Conservation (phyloP, 1,140 invertebrate species). For the Trichonephila clavata region DNA sequence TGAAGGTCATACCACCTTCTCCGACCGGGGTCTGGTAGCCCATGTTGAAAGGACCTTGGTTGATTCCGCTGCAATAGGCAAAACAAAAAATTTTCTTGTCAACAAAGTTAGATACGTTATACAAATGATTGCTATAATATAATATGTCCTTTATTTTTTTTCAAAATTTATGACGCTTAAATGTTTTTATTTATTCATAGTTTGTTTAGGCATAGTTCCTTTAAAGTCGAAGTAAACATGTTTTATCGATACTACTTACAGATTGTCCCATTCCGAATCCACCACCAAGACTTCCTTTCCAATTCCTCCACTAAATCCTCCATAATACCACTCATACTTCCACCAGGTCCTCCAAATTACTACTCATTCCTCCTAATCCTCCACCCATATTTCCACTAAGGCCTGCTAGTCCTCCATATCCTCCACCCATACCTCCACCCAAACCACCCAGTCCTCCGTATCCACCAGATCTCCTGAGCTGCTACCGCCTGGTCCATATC, state of each 20-base stretch:
- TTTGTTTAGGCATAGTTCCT: not conserved
- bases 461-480: too few relatives aligned
- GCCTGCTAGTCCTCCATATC: too few relatives aligned
- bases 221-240: not conserved
- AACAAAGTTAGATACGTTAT: too few relatives aligned
- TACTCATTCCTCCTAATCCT: too few relatives aligned
- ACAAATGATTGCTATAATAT: too few relatives aligned
- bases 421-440: too few relatives aligned
- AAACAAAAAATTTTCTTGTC: not conserved
- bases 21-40: not conserved
- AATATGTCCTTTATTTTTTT: not conserved
- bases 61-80: not conserved
- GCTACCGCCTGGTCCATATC: too few relatives aligned
- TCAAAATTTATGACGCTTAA: not conserved
- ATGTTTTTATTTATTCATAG: too few relatives aligned
- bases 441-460: too few relatives aligned
- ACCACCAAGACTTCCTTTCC: not conserved
- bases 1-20: not conserved
- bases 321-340: too few relatives aligned
- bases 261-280: not conserved
- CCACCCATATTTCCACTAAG: too few relatives aligned
- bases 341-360: too few relatives aligned
- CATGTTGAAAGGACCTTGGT: constrained; percentile 17
- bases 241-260: not conserved
- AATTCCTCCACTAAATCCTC: not conserved